Evolutionary conservation across 2,888 invertebrate species (phyloP), one percentile per base, ranked within the genome.

Genomic region (Amblyteles armatorius): DNA sequence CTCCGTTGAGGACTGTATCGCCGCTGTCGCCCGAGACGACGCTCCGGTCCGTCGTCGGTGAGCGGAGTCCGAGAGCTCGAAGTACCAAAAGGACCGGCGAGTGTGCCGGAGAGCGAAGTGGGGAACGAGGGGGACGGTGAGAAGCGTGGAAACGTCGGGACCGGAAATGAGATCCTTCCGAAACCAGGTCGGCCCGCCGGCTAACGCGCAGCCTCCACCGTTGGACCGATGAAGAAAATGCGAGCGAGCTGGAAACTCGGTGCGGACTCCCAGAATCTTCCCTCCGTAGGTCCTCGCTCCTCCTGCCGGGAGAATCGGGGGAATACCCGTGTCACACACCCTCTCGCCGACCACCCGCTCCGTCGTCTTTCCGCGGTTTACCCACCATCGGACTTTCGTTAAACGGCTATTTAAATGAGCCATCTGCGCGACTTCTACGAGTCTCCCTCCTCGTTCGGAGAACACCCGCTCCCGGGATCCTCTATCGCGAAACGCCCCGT

Each of bases 101-200:
- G 63, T 55, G 68, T 22, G 72, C 40, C 22, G 16, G 60, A 4
- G 19, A 9, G 19, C 29, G 52, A 67, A 29, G 44, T 48, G 26
- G 36, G 33, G 44, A 19, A 40, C 26, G 40, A 36, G 22, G 63
- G 52, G 40, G 74, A 36, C 2, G 19, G 67, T 52, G 79, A 82
- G 33, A 76, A 80, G 83, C 40, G 57, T 29, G 85, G 78, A 84
- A 86, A 85, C 78, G 85, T 86, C 85, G 83, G 55, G 76, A 84
- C 84, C 85, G 86, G 88, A 86, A 88, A 89, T 87, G 87, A 86
- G 84, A 88, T 86, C 85, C 85, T 85, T 85, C 86, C 79, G 85
- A 87, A 88, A 88, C 83, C 83, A 79, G 79, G 80, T 68, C 80
- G 16, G 82, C 40, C 63, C 73, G 72, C 33, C 29, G 40, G 55